A percentile compares a stretch with the other conserved stretches of the same genome.
phyloP scores from a whole-genome alignment of 2,113 vertebrate genomes.

The Delphinus delphis region DNA sequence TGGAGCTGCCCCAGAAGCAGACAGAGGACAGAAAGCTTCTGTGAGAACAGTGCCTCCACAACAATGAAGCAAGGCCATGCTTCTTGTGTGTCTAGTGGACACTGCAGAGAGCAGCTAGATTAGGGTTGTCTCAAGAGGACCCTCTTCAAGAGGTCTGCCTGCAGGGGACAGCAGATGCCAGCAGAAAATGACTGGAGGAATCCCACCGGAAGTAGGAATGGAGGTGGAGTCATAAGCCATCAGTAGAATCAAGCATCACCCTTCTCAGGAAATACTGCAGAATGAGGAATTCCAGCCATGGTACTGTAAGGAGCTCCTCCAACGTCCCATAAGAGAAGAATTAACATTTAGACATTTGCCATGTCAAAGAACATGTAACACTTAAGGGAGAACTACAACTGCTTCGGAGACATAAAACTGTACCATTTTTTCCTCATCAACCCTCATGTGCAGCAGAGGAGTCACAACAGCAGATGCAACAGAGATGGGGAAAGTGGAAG shows the following conservation, averaged over 20 bases:
- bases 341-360: too few species aligned
- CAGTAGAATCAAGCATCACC: too few species aligned
- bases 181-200: background rate
- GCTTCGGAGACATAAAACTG: background rate
- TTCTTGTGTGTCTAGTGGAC: background rate
- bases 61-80: fast-evolving
- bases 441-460: background rate
- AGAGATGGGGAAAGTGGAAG: background rate
- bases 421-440: too few species aligned
- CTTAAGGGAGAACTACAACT: background rate
- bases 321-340: background rate
- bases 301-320: background rate
- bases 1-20: background rate
- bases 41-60: background rate
- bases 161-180: background rate
- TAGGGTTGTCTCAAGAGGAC: background rate
- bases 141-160: background rate
- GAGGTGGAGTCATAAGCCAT: background rate
- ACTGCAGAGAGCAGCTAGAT: fast-evolving
- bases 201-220: background rate
- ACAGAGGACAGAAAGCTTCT: background rate
- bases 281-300: background rate
- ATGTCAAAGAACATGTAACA: background rate
- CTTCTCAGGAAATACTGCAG: background rate
- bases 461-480: background rate